These are phyloP conservation scores for Colossoma macropomum DNA, from an alignment of 2,113 vertebrate genomes.

Conservation along the genomic window DNA sequence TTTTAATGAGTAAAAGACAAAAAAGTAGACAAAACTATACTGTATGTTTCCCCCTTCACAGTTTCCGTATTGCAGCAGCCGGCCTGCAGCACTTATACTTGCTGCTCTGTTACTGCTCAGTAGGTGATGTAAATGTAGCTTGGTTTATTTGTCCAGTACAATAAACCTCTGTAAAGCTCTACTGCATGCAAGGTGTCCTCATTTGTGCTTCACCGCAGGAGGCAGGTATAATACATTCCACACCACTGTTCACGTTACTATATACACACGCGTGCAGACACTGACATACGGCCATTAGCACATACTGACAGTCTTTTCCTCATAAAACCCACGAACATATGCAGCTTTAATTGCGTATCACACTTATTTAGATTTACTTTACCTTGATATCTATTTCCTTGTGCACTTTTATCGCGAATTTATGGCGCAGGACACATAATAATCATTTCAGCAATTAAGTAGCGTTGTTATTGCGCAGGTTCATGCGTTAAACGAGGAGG, in stretches of 20 bases:
- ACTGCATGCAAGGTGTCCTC: not conserved
- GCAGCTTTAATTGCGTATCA: slow-evolving; percentile 31
- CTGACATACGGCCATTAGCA: not conserved
- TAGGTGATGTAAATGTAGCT: not conserved
- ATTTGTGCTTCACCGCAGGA: not conserved
- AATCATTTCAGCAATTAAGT: slow-evolving; percentile 51
- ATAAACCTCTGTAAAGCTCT: not conserved
- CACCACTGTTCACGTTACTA: not conserved
- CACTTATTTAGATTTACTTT: slow-evolving; percentile 37
- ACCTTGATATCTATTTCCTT: slow-evolving; percentile 6
- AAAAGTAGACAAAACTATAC: no score
- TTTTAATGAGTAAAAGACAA: no score
- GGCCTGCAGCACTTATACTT: not conserved
- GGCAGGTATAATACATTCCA: not conserved
- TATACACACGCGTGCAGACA: not conserved
- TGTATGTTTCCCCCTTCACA: no score
- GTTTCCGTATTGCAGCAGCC: not conserved
- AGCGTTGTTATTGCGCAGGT: slow-evolving; percentile 55
- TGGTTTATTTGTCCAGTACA: not conserved
- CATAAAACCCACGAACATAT: not conserved
- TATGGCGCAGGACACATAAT: slow-evolving; percentile 27
- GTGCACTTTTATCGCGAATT: slow-evolving; percentile 16
- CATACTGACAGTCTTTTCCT: not conserved
- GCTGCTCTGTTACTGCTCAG: not conserved
- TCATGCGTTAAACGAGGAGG: slow-evolving; percentile 57